A percentile compares a stretch with the other conserved stretches of the same genome.
These are phyloP conservation scores for Agonopterix arenella DNA, from an alignment of 2,888 invertebrate species.

Conservation along the genomic window DNA sequence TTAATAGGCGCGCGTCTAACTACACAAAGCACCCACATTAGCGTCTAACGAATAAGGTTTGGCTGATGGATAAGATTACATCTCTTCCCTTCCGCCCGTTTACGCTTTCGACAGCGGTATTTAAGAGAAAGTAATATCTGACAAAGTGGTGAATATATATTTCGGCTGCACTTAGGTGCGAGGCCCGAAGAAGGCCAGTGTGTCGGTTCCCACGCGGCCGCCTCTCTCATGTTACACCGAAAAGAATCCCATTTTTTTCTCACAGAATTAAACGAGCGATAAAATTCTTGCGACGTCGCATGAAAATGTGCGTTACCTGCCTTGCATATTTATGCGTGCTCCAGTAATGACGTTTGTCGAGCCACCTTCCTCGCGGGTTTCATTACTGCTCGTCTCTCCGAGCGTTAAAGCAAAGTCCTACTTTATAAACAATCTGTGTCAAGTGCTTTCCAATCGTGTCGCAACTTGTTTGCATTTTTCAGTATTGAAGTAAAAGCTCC, in stretches of 20 bases:
- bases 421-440: conserved; percentile 63
- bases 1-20: conserved; percentile 52
- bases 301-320: conserved; percentile 77
- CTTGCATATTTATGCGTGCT: conserved; percentile 75
- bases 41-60: conserved; percentile 54
- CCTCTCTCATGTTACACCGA: conserved; percentile 63
- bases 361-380: conserved; percentile 50
- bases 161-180: conserved; percentile 68
- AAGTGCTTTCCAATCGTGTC: conserved; percentile 57
- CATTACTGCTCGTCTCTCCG: conserved; percentile 58
- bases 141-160: conserved; percentile 62
- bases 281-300: conserved; percentile 76
- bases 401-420: conserved; percentile 48
- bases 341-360: conserved; percentile 73
- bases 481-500: conserved; percentile 40
- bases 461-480: conserved; percentile 53
- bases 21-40: conserved; percentile 60
- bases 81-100: conserved; percentile 43
- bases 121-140: conserved; percentile 69
- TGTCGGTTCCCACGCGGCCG: conserved; percentile 67
- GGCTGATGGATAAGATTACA: conserved; percentile 66
- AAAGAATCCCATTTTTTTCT: conserved; percentile 69
- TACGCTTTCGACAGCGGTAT: conserved; percentile 47
- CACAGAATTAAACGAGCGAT: conserved; percentile 74
- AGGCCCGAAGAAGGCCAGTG: conserved; percentile 41